Conservation (phyloP, 2,113 vertebrate genomes). For the Caracal caracal region DNA sequence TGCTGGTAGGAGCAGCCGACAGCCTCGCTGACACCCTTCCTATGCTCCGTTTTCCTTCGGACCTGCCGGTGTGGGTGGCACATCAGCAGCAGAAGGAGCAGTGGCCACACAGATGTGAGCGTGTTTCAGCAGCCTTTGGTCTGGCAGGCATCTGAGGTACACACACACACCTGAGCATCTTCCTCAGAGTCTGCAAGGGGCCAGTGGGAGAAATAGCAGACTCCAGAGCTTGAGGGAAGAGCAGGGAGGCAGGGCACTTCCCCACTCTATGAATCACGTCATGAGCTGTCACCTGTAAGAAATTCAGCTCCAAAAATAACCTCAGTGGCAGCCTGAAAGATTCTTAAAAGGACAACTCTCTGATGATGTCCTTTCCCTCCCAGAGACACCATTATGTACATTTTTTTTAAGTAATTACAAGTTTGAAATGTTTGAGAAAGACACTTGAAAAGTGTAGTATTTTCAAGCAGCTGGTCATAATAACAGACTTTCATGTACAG, state of each 20-base stretch:
- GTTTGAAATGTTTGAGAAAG: not conserved
- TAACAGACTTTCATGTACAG: not conserved
- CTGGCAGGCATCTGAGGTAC: not conserved
- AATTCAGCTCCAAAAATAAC: not conserved
- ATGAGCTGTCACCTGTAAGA: not conserved
- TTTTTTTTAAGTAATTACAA: not conserved
- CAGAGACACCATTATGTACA: not conserved
- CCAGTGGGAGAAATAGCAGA: not conserved
- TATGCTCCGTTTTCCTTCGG: fast-evolving
- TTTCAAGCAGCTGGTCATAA: not conserved
- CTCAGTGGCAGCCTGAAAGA: not conserved
- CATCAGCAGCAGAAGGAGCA: not conserved
- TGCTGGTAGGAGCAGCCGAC: not conserved
- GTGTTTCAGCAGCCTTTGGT: not conserved
- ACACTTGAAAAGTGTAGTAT: not conserved
- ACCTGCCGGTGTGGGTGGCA: not conserved
- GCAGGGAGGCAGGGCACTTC: not conserved
- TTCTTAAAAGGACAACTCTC: not conserved
- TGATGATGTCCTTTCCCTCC: not conserved
- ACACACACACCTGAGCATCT: not conserved
- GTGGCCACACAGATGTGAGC: not conserved
- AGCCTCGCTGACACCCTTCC: not conserved
- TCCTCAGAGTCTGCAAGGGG: not conserved
- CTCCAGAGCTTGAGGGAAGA: not conserved
- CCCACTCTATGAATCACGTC: not conserved